A percentile compares a stretch with the other conserved stretches of the same genome.
Conservation (phyloP, 2,888 invertebrate species). For the Heliconius ismenius region DNA sequence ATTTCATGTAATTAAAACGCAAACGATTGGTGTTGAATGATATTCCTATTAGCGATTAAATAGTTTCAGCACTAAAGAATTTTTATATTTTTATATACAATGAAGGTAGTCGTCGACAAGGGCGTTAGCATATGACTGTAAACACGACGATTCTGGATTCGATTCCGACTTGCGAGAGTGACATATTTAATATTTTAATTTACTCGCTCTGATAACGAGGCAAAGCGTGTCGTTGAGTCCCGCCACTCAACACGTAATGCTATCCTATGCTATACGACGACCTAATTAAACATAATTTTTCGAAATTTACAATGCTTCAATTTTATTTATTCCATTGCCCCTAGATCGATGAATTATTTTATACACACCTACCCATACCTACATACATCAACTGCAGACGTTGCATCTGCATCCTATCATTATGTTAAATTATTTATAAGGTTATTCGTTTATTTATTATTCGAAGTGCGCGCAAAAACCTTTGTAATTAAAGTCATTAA, state of each 20-base stretch:
- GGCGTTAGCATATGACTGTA: no score
- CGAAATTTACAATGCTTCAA: not conserved
- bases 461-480: slow-evolving; percentile 35
- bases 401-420: slow-evolving; percentile 41
- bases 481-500: slow-evolving; percentile 38
- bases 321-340: not conserved
- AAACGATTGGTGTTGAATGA: not conserved
- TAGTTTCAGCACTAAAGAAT: no score
- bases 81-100: no score
- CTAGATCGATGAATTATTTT: not conserved
- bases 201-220: no score
- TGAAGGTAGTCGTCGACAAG: no score
- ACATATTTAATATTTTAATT: no score
- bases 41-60: not conserved
- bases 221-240: not conserved
- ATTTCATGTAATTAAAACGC: not conserved
- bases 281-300: not conserved
- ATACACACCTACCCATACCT: not conserved
- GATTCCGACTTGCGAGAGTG: no score
- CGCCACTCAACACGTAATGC: not conserved
- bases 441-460: slow-evolving; percentile 37
- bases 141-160: no score
- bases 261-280: no score
- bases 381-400: slow-evolving; percentile 28
- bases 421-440: slow-evolving; percentile 33